These are phyloP conservation scores for Numenius arquata DNA, from an alignment of 2,113 vertebrate species.

Conservation along the genomic window DNA sequence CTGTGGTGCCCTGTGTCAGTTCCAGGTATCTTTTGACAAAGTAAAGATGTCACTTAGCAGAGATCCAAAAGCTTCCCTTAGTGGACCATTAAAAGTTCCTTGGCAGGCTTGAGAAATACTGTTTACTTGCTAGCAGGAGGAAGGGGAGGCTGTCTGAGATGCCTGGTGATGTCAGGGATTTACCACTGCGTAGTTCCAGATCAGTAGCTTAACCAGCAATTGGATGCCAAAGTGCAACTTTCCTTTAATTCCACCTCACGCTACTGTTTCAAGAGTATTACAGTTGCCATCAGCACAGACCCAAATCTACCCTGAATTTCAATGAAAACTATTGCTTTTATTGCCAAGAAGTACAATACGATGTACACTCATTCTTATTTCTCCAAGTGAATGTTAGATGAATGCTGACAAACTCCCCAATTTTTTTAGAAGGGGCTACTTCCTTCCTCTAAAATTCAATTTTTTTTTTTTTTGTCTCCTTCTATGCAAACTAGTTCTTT, in stretches of 20 bases:
- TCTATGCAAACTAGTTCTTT: background rate
- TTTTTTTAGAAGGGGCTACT: background rate
- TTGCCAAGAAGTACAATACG: background rate
- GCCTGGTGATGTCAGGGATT: background rate
- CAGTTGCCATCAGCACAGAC: conserved; percentile 17
- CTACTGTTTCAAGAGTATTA: background rate
- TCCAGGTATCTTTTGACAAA: background rate
- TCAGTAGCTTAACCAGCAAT: background rate
- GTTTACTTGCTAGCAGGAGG: background rate
- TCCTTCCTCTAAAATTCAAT: background rate
- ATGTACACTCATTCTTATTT: background rate
- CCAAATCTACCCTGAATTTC: conserved; percentile 38
- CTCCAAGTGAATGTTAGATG: background rate
- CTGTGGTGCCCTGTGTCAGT: background rate
- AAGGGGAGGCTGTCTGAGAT: background rate
- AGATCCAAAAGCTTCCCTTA: background rate
- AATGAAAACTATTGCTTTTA: conserved; percentile 63
- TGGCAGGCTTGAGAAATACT: background rate
- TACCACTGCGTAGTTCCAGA: background rate
- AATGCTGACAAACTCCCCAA: background rate
- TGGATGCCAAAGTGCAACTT: background rate
- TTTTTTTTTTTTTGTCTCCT: background rate
- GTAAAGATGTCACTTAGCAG: background rate
- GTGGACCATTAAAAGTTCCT: background rate
- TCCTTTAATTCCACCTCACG: background rate